Evolutionary conservation across 2,888 invertebrate species (phyloP), one percentile per base, ranked within the genome.

Genomic region (Plagodis pulveraria): DNA sequence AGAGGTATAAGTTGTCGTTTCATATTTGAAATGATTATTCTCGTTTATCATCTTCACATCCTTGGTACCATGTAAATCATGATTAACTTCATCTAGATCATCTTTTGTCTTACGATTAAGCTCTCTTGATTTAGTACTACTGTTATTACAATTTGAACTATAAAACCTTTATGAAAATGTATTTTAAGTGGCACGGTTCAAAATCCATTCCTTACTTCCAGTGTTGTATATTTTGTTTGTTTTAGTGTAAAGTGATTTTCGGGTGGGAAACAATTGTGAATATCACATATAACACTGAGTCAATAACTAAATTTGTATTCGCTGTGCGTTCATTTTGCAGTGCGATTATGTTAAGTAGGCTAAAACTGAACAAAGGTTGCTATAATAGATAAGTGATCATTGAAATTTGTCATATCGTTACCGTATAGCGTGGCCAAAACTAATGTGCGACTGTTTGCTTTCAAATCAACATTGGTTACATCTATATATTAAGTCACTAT

Each of bases 191-290:
- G 63, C 53, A 53, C 45, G 50, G 41, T 12, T 63, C 65, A 67
- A 62, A 65, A 62, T 72, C 71, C 65, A 70, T 80, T 78, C 76
- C 75, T 62, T 68, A 76, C 78, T 82, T 82, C 77, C 85, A 83
- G 76, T 84, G 81, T 81, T 84, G 81, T 81, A 76, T 81, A 79
- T 79, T 77, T 81, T 78, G 53, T 69, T 80, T 76, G 78, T 82
- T 82, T 69, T 77, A 78, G 78, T 75, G 73, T 74, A 77, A 65
- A 76, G 73, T 73, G 77, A 76, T 81, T 77, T 73, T 76, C 73
- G 62, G 68, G 73, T 35, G 73, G 74, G 73, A 74, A 67, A 73
- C 71, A 74, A 80, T 76, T 77, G 80, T 81, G 77, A 77, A 80
- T 80, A 77, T 76, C 73, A 69, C 6, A 43, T 50, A 43, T 60